Evolutionary conservation across 2,888 invertebrate species (phyloP).

Genomic region (Malthinus flaveolus): DNA sequence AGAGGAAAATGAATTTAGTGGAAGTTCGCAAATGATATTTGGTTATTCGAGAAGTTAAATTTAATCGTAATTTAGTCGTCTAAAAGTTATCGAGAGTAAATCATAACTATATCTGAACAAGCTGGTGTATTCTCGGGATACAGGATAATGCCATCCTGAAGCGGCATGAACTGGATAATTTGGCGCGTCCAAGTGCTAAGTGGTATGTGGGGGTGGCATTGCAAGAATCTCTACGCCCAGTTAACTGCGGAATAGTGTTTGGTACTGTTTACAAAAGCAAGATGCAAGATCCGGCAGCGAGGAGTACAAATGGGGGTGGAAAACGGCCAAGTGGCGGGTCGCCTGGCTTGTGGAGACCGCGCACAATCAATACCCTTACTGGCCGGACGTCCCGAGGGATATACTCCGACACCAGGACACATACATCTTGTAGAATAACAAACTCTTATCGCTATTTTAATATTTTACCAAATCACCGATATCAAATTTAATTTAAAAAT

Average conservation of each 20-base stretch:
- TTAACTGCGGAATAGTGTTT: constrained; percentile 20
- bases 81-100: constrained; percentile 14
- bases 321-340: constrained; percentile 31
- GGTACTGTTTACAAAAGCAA: constrained; percentile 26
- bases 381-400: constrained; percentile 35
- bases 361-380: constrained; percentile 32
- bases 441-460: constrained; percentile 18
- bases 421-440: constrained; percentile 20
- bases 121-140: constrained; percentile 7
- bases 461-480: background rate
- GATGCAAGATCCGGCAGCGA: constrained; percentile 20
- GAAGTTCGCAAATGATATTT: background rate
- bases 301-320: constrained; percentile 26
- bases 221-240: constrained; percentile 24
- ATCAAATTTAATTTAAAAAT: background rate
- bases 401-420: constrained; percentile 28
- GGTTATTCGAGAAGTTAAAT: constrained; percentile 3
- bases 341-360: constrained; percentile 30
- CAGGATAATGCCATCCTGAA: constrained; percentile 22
- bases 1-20: constrained; percentile 8
- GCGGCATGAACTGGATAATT: constrained; percentile 26
- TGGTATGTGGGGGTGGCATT: constrained; percentile 28
- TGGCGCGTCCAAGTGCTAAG: constrained; percentile 29
- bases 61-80: constrained; percentile 10
- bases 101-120: constrained; percentile 12